Conservation (phyloP, 2,113 vertebrate genomes). For the Oxyura jamaicensis region DNA sequence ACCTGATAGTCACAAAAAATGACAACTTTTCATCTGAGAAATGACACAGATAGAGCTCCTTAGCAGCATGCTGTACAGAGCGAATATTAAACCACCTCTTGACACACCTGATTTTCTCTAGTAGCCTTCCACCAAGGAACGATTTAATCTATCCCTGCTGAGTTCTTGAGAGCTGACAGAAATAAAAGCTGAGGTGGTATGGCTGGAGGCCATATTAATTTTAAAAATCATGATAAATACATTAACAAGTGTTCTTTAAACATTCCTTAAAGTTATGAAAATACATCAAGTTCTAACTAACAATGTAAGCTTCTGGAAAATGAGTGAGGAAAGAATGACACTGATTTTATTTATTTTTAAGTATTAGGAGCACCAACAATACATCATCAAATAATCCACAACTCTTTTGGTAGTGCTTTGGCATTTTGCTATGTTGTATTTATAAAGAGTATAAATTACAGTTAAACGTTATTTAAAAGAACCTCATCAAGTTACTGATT, state of each 20-base stretch:
- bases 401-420: not conserved
- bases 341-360: not conserved
- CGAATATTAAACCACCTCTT: constrained; percentile 10
- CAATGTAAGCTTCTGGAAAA: not conserved
- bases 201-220: constrained; percentile 36
- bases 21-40: constrained; percentile 17
- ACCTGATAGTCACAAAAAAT: not conserved
- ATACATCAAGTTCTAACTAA: not conserved
- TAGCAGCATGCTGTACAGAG: not conserved
- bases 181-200: constrained; percentile 10
- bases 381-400: not conserved
- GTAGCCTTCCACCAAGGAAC: not conserved
- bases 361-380: not conserved
- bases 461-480: not conserved
- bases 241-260: constrained; percentile 32
- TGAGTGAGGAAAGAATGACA: not conserved
- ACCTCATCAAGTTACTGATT: not conserved
- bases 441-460: not conserved
- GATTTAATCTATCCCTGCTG: constrained; percentile 19
- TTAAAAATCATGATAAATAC: constrained; percentile 54
- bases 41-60: constrained; percentile 13
- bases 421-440: not conserved
- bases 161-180: constrained; percentile 8
- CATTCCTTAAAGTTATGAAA: constrained; percentile 28
- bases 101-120: constrained; percentile 43